Evolutionary conservation across 2,797 vertebrate species (phyloP), one percentile per base, ranked within the genome.

Genomic region (Momotus momota): DNA sequence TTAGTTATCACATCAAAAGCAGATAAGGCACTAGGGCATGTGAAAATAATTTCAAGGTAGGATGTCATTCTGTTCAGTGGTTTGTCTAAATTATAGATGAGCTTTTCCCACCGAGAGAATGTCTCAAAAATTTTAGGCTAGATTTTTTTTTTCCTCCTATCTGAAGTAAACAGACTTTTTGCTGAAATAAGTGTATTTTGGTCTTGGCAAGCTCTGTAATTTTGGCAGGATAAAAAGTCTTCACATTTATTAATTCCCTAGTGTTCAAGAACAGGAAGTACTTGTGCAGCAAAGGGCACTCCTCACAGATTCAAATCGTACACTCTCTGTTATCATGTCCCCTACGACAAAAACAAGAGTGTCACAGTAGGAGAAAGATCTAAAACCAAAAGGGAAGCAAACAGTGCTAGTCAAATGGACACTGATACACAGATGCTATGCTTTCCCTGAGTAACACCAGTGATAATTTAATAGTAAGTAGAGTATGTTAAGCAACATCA

Each of bases 11-110:
- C 46, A 69, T 84, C 64, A 88, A 90, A 96, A 93, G 23, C 49
- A 80, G 52, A 62, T 81, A 82, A 91, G 49, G 89, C 81, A 71
- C 41, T 49, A 58, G 49, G 90, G 61, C 90, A 65, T 52, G 23
- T 25, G 23, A 90, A 95, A 96, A 94, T 94, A 48, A 86, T 94
- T 96, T 94, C 67, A 92, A 88, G 91, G 61, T 92, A 96, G 58
- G 64, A 77, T 90, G 81, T 40, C 69, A 33, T 85, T 95, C 84
- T 91, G 35, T 94, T 96, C 89, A 91, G 35, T 90, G 71, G 51
- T 83, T 93, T 85, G 35, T 81, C 46, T 95, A 83, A 93, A 93
- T 83, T 90, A 81, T 61, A 88, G 64, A 93, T 81, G 33, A 82
- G 80, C 64, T 73, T 78, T 92, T 88, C 48, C 40, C 33, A 81